Percentiles rank a stretch among this genome's conserved stretches.
Conservation (phyloP, 1,140 invertebrate species). For the Eueides isabella region DNA sequence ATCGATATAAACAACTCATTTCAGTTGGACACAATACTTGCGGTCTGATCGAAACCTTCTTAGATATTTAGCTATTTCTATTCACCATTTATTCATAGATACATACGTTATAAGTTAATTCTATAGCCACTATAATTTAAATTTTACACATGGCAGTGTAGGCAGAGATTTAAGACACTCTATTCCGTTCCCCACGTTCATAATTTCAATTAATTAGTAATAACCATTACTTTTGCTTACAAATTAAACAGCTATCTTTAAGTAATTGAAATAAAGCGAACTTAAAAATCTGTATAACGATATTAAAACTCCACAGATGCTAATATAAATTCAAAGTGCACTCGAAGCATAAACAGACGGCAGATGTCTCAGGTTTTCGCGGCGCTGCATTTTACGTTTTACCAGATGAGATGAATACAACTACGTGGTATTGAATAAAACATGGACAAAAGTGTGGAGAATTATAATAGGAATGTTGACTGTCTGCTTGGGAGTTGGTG, state of each 20-base stretch:
- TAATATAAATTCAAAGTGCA: conserved; percentile 23
- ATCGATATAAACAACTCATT: too few species aligned
- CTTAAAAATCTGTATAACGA: background rate
- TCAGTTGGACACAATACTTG: too few species aligned
- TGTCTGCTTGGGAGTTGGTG: background rate
- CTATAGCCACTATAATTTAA: too few species aligned
- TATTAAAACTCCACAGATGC: conserved; percentile 5
- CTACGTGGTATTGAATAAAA: conserved; percentile 11
- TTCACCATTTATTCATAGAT: too few species aligned
- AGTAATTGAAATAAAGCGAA: background rate
- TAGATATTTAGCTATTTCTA: too few species aligned
- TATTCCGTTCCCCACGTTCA: background rate
- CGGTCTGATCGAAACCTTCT: too few species aligned
- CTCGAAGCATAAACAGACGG: conserved; percentile 14
- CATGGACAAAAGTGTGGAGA: conserved; percentile 7
- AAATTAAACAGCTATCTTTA: background rate
- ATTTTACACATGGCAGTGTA: background rate
- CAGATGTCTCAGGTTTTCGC: conserved; percentile 1
- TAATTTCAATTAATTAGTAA: background rate
- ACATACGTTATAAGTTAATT: too few species aligned
- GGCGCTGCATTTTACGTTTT: background rate
- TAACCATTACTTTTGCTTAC: background rate
- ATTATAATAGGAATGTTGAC: background rate
- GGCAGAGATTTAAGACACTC: background rate
- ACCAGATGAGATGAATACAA: conserved; percentile 12